Base-by-base conservation (phyloP, 2,888 invertebrate species). In the Chymomyza fuscimana region DNA sequence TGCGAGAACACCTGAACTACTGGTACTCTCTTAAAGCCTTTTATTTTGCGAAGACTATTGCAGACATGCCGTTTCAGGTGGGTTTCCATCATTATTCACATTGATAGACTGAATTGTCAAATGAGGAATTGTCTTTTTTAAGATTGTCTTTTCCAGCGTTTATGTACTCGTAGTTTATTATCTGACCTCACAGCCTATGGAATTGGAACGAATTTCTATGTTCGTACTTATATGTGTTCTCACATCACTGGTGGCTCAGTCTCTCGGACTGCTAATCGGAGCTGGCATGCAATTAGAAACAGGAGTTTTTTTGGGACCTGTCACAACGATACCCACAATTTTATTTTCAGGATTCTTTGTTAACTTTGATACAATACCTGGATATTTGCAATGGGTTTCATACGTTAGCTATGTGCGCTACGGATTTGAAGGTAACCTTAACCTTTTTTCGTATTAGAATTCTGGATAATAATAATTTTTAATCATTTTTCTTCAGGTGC, bases 11-110 rank as follows among this genome's bases (percentile, higher is more conserved):
- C 93, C 93, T 98, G 73, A 98, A 98, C 92, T 98, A 98, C 90
- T 98, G 98, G 98, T 98, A 98, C 92, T 98, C 98, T 32, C 92
- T 98, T 74, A 98, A 98, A 92, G 96, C 98, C n/a, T 98, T 98
- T 92, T 98, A 98, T 92, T 94, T 98, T 88, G 98, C 98, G 64
- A 97, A 98, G 92, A 98, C 98, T n/a, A 93, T 98, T 91, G 97
- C 98, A 16, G 98, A 98, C 92, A 93, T 98, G 92, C 98, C 98
- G 73, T 98, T 98, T 93, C 98, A 98, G 94, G 97, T 98, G 93
- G 93, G 90, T 84, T 32, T 2, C 6, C 22, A 19, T 1, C 1
- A 7, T 32, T 32, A 32, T 7, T 7, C 32, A 32, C 32, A 32
- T 32, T 7, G 1, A 9, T 32, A 32, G 9, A 32, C 32, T 32